A percentile compares a stretch with the other conserved stretches of the same genome.
phyloP scores from a whole-genome alignment of 2,797 vertebrate genomes.

The Potorous gilbertii region DNA sequence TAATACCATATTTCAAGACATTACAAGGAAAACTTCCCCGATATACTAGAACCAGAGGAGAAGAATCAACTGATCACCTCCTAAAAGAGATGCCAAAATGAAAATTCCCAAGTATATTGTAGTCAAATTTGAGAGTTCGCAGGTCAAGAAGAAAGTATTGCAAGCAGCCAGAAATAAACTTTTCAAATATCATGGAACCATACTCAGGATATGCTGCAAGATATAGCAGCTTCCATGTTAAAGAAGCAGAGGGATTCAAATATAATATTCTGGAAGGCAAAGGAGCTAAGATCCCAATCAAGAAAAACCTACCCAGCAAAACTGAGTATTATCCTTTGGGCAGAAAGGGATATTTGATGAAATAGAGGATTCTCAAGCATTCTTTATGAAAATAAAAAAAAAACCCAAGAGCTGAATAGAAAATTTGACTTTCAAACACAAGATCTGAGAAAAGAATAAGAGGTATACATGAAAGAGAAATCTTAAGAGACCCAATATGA shows the following conservation, averaged over 20 bases:
- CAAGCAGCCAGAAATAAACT: neutral
- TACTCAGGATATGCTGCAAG: neutral
- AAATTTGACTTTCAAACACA: neutral
- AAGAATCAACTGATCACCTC: too few relatives aligned
- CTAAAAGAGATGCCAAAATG: too few relatives aligned
- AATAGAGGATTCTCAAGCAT: neutral
- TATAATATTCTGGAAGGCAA: neutral
- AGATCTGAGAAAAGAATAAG: neutral
- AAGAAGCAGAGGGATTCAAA: neutral
- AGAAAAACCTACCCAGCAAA: neutral
- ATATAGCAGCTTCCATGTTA: neutral
- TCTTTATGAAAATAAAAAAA: neutral
- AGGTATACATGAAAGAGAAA: too few relatives aligned
- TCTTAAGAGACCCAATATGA: neutral
- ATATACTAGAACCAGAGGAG: too few relatives aligned
- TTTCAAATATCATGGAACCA: neutral
- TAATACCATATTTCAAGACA: too few relatives aligned
- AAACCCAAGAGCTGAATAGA: neutral
- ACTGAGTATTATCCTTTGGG: neutral
- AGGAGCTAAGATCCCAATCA: neutral
- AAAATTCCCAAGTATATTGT: too few relatives aligned
- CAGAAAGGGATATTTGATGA: too few relatives aligned
- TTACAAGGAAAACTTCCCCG: too few relatives aligned
- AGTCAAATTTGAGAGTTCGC: too few relatives aligned
- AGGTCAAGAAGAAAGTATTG: neutral